Conservation (phyloP, 2,888 invertebrate species). For the Parasteatoda lunata region DNA sequence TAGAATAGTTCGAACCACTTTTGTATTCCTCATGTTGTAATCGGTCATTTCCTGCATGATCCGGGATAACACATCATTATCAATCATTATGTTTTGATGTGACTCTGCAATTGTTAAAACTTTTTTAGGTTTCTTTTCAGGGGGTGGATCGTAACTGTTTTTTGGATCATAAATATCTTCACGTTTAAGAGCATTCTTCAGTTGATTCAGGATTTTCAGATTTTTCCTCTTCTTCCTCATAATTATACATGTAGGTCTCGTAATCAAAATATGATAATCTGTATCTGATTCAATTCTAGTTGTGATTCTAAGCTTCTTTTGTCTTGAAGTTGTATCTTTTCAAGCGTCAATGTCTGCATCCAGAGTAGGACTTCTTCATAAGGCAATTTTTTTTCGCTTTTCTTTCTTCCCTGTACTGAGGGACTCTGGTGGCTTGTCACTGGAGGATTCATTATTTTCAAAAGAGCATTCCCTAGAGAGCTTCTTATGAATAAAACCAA, state of each 20-base stretch:
- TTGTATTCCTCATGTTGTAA: not conserved
- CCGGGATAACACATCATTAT: constrained; percentile 26
- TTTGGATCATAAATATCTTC: not conserved
- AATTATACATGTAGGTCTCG: not conserved
- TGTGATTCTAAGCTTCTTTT: constrained; percentile 24
- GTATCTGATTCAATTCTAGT: constrained; percentile 36
- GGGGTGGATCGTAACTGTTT: no score
- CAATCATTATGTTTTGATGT: not conserved
- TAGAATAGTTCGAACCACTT: not conserved
- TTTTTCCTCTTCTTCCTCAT: not conserved
- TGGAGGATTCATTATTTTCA: not conserved
- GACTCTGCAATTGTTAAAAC: not conserved
- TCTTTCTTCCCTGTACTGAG: constrained; percentile 7
- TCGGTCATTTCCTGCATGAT: constrained; percentile 29
- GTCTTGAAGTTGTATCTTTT: not conserved
- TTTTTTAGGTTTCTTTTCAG: not conserved
- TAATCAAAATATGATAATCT: constrained; percentile 8
- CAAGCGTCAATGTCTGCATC: not conserved
- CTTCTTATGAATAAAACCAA: constrained; percentile 10
- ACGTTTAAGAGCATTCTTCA: not conserved
- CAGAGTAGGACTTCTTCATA: constrained; percentile 37
- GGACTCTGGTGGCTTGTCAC: constrained; percentile 5
- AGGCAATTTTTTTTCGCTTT: not conserved
- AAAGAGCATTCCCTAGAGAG: not conserved
- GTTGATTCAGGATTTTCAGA: not conserved